Base-by-base conservation (phyloP, 2,888 invertebrate species). In the Ctenicera cuprea region DNA sequence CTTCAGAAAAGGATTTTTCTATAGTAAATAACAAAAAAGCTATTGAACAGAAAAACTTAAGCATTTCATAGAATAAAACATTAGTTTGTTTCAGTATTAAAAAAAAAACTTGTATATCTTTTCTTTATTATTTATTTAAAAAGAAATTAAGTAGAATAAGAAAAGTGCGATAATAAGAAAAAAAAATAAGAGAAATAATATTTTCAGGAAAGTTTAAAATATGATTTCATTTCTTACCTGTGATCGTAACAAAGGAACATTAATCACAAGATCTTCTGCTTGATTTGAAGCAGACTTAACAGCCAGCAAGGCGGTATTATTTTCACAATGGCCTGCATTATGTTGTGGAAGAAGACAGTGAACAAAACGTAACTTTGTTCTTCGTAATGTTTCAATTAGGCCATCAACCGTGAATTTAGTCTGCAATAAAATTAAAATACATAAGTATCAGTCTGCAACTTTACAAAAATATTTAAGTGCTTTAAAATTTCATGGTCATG, bases 311-410 rank as follows among this genome's bases (percentile, higher is more conserved):
- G 87, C 87, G 69, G 88, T 87, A 77, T 87, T 89, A 48, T 88
- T 87, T 48, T 92, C 92, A 80, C 90, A 90, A 50, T 90, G 84
- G 0, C 95, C 93, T 76, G 94, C 91, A 88, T 92, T 90, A 87
- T 94, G 91, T 88, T 93, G 92, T 81, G 98, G 93, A 87, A 97
- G 87, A 79, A 95, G 88, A 85, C 95, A 96, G 83, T 95, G 94
- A 22, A 98, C 93, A 87, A 98, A 98, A 86, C 96, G 94, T 61
- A 96, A 88, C 85, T 94, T 93, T 37, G 97, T 96, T 74, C 97
- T 91, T 4, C 97, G 90, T 72, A 98, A 84, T 1, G 96, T 96
- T 86, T 98, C 98, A 73, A 98, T 92, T 5, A 98, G 90, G 38
- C 97, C 96, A 87, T 98, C 98, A 0, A 92, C 91, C 0, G 92